Evolutionary conservation across 2,797 vertebrate species (phyloP).

Genomic region (Selene dorsalis): DNA sequence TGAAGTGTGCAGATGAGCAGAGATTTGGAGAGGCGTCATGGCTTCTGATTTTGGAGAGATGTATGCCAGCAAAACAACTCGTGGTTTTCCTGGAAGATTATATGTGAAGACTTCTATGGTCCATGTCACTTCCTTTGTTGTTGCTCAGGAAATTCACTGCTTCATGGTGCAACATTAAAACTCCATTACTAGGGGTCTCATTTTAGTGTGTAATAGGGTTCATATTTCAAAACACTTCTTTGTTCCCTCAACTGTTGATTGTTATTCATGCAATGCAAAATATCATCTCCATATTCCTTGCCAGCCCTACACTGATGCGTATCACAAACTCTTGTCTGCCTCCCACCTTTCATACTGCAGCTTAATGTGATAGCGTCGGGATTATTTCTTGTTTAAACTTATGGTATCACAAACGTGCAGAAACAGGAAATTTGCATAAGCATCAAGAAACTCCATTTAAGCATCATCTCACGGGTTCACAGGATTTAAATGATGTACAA

Average conservation of each 20-base stretch:
- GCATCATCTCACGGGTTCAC: constrained; percentile 51
- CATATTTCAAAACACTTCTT: constrained; percentile 77
- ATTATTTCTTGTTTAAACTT: constrained; percentile 80
- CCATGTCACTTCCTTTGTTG: constrained; percentile 52
- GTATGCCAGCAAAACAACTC: constrained; percentile 59
- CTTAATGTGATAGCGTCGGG: constrained; percentile 71
- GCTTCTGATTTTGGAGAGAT: constrained; percentile 50
- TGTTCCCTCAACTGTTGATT: constrained; percentile 76
- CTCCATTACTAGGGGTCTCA: constrained; percentile 75
- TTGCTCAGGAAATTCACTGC: constrained; percentile 64
- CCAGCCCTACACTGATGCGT: constrained; percentile 64
- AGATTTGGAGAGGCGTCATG: constrained; percentile 35
- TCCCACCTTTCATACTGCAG: constrained; percentile 69
- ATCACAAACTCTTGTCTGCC: constrained; percentile 68
- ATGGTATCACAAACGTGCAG: constrained; percentile 72
- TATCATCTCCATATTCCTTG: constrained; percentile 70
- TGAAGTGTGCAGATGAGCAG: constrained; percentile 52
- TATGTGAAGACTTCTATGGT: constrained; percentile 38
- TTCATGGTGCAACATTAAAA: constrained; percentile 79
- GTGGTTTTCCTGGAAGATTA: constrained; percentile 65
- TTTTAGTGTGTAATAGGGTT: constrained; percentile 74
- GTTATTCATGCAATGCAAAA: constrained; percentile 74
- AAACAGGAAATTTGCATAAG: constrained; percentile 77
- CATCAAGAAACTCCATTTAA: constrained; percentile 69
- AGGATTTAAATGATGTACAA: constrained; percentile 57